Evolutionary conservation across 2,888 invertebrate species (phyloP), one percentile per base, ranked within the genome.

Genomic region (Sycophila texana): DNA sequence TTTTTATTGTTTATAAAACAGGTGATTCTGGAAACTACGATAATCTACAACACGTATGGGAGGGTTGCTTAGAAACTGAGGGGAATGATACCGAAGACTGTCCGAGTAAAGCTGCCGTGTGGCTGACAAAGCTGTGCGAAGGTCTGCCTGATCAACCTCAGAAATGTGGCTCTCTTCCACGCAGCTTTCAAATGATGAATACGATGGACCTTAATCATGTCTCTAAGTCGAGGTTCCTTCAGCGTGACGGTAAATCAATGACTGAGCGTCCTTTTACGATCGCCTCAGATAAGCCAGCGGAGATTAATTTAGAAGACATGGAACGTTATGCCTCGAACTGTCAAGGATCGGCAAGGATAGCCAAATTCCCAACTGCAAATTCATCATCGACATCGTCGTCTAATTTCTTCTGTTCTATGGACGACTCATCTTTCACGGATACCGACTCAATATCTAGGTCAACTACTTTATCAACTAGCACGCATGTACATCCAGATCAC

Each of bases 161-260:
- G 86, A 96, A 96, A 88, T 94, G 95, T 16, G 96, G 95, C 26
- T 96, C 96, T 0, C 89, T 96, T 74, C 96, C 96, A 0, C 92
- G 96, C 84, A 95, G 95, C 85, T 96, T 96, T 85, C 95, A 95
- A 90, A 92, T 93, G 2, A 92, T 92, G 84, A 92, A 91, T 73
- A 92, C 92, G 57, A 90, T 90, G 81, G 87, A 85, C 67, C 90
- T 90, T 81, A 87, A 91, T 88, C 90, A 91, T 80, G 91, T 86
- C 87, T 87, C 88, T 53, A 88, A 90, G 79, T 86, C 87, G 4
- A 84, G 88, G 1, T 93, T 93, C 84, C 86, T 93, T 13, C 93
- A 93, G 74, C 91, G 93, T 84, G 93, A 93, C 68, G 93, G 93
- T 0, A 93, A 93, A 87, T 92, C 93, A 0, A 91, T 93, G 90